Evolutionary conservation across 30 jellyfish, hydroid and myxozoan species (phyloP).

Genomic region (Nemopilema nomurai): DNA sequence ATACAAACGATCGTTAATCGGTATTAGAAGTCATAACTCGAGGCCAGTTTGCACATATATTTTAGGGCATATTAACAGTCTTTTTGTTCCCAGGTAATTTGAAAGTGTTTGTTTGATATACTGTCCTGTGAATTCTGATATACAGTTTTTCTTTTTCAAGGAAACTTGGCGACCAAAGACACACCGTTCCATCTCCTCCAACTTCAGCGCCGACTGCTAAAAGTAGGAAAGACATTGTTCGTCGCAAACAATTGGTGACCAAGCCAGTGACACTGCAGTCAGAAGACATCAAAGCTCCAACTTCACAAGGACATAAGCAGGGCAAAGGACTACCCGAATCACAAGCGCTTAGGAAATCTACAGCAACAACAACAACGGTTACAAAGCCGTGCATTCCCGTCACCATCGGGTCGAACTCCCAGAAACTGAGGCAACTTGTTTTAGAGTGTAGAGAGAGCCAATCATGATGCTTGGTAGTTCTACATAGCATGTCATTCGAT

Average conservation of each 20-base stretch:
- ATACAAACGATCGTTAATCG: too few relatives aligned
- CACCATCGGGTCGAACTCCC: constrained; percentile 41
- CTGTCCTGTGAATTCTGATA: neutral
- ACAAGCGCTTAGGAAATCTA: neutral
- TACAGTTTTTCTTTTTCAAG: neutral
- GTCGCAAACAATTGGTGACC: constrained; percentile 28
- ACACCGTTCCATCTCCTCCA: constrained; percentile 53
- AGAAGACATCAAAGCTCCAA: neutral
- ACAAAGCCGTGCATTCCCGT: constrained; percentile 26
- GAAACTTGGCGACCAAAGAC: neutral
- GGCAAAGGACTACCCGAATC: neutral
- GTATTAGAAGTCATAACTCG: too few relatives aligned
- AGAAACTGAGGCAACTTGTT: constrained; percentile 39
- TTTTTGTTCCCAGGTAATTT: too few relatives aligned
- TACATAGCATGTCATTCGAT: too few relatives aligned
- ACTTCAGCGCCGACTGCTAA: constrained; percentile 48
- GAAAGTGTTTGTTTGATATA: too few relatives aligned
- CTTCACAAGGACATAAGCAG: neutral
- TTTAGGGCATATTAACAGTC: too few relatives aligned
- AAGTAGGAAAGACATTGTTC: constrained; percentile 27
- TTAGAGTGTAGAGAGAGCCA: constrained; percentile 37
- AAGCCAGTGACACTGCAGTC: constrained; percentile 24
- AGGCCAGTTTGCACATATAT: too few relatives aligned
- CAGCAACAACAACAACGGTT: constrained; percentile 3
- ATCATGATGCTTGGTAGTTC: neutral